Evolutionary conservation across 2,113 vertebrate genomes (phyloP).

Genomic region (Rhodinocichla rosea): DNA sequence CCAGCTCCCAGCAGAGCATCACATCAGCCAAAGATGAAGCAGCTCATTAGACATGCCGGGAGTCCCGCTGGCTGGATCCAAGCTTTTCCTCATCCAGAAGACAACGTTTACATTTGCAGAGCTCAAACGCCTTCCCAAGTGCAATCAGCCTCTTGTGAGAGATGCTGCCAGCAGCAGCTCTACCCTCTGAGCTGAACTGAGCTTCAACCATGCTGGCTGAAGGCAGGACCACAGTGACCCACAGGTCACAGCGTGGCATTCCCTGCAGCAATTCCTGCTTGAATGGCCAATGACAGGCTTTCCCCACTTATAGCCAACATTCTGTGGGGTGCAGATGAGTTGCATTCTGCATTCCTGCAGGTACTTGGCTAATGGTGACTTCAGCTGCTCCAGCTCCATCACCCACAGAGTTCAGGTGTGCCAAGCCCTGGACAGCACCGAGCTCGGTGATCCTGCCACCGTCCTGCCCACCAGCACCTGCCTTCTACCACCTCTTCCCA

Average conservation of each 20-base stretch:
- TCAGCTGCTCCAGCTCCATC: neutral
- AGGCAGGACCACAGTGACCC: neutral
- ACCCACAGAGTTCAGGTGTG: rapidly evolving
- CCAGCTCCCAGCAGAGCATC: conserved; percentile 6
- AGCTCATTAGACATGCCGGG: neutral
- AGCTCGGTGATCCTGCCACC: neutral
- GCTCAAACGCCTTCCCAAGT: neutral
- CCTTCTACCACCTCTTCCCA: neutral
- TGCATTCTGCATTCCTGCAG: neutral
- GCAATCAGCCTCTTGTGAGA: neutral
- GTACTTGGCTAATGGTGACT: neutral
- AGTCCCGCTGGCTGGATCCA: neutral
- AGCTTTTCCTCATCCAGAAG: neutral
- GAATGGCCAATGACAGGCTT: rapidly evolving
- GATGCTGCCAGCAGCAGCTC: neutral
- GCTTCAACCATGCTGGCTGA: neutral
- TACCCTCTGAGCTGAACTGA: neutral
- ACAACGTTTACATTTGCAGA: neutral
- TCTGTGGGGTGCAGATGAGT: neutral
- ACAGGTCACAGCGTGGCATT: neutral
- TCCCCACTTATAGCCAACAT: neutral
- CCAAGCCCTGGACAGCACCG: rapidly evolving
- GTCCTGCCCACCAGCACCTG: neutral
- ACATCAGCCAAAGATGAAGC: conserved; percentile 6
- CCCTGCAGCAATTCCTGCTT: neutral